Evolutionary conservation across 2,113 vertebrate species (phyloP).

Genomic region (Planiliza haematocheilus): DNA sequence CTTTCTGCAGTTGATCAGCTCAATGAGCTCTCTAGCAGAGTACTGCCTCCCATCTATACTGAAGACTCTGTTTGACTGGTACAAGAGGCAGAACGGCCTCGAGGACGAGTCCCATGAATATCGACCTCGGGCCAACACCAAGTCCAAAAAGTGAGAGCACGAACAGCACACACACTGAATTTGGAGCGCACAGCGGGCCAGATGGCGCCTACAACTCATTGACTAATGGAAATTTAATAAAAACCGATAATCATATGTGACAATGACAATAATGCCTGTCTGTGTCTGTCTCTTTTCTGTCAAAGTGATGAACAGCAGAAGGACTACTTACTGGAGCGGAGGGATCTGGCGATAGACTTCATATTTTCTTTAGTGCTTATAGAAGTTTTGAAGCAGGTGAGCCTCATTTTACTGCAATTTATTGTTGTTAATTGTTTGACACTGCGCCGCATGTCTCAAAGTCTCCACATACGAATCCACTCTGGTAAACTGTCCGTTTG

Average conservation of each 20-base stretch:
- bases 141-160: constrained; percentile 92
- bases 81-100: constrained; percentile 97
- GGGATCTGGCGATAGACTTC: constrained; percentile 99
- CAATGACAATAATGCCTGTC: constrained; percentile 11
- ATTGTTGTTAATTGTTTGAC: neutral
- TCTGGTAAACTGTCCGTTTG: no score
- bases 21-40: constrained; percentile 97
- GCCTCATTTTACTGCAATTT: constrained; percentile 48
- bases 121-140: constrained; percentile 95
- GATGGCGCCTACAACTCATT: constrained; percentile 3
- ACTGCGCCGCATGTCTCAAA: neutral
- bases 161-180: neutral
- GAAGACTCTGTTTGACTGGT: constrained; percentile 98
- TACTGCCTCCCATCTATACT: constrained; percentile 98
- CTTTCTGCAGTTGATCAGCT: constrained; percentile 90
- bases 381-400: constrained; percentile 98
- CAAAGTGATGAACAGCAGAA: constrained; percentile 96
- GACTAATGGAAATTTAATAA: neutral
- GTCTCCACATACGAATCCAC: neutral
- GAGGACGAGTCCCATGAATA: constrained; percentile 99
- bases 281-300: constrained; percentile 24
- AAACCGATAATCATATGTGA: neutral
- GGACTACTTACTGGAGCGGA: constrained; percentile 97
- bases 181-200: neutral
- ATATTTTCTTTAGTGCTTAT: constrained; percentile 99